Percentiles rank a stretch among this genome's conserved stretches.
phyloP scores from a whole-genome alignment of 2,888 invertebrate genomes.

The Aphodius sticticus region DNA sequence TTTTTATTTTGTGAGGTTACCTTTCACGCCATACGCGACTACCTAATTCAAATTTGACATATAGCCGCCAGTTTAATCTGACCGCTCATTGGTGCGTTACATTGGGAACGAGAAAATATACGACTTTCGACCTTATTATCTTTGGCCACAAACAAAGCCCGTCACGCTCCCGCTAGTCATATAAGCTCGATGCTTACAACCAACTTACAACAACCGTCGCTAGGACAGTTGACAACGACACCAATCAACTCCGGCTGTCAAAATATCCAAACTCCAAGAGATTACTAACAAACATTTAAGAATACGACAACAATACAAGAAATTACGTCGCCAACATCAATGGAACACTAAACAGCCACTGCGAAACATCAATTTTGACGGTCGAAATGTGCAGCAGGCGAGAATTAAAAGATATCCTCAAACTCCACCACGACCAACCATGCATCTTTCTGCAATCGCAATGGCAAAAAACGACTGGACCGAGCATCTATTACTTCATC shows the following conservation, averaged over 20 bases:
- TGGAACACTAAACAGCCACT: neutral
- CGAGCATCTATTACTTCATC: conserved; percentile 17
- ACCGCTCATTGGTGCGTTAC: too few relatives aligned
- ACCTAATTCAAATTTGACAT: too few relatives aligned
- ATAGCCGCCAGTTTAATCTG: too few relatives aligned
- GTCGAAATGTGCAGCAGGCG: neutral
- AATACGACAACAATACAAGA: neutral
- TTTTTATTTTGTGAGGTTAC: too few relatives aligned
- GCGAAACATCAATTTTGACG: neutral
- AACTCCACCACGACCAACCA: neutral
- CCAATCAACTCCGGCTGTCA: conserved; percentile 7
- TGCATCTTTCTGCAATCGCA: conserved; percentile 12
- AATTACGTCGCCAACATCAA: neutral
- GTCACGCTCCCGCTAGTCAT: too few relatives aligned
- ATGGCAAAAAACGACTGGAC: conserved; percentile 18
- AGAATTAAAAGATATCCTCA: conserved; percentile 4
- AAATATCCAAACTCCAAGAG: neutral
- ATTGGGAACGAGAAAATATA: too few relatives aligned
- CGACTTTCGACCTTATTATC: too few relatives aligned
- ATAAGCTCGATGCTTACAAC: too few relatives aligned
- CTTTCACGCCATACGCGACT: too few relatives aligned
- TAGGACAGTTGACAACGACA: conserved; percentile 6
- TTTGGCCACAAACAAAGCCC: too few relatives aligned
- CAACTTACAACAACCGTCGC: neutral
- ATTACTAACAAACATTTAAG: neutral